A percentile compares a stretch with the other conserved stretches of the same genome.
phyloP scores from a whole-genome alignment of 2,113 vertebrate genomes.

The Thryonomys swinderianus region DNA sequence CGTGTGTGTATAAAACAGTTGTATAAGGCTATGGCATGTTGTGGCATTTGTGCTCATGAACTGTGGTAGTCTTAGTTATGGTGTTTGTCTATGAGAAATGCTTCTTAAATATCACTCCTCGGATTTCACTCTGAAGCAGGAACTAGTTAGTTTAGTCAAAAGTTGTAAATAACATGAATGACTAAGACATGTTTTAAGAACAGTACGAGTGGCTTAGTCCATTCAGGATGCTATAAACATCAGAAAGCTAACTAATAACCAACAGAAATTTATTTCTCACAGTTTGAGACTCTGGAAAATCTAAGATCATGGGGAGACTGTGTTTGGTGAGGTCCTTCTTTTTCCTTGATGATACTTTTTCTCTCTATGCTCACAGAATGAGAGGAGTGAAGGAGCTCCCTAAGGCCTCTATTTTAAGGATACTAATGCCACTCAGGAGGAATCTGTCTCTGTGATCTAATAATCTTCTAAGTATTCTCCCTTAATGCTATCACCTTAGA shows the following conservation, averaged over 20 bases:
- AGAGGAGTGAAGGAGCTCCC: background rate
- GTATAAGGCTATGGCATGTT: fast-evolving
- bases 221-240: background rate
- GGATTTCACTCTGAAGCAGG: background rate
- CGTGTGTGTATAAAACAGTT: too few relatives aligned
- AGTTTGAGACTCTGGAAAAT: background rate
- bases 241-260: background rate
- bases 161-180: background rate
- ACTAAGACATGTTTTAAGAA: background rate
- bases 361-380: background rate
- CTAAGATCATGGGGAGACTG: background rate
- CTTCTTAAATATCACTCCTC: background rate
- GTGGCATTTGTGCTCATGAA: background rate
- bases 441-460: background rate
- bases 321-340: background rate
- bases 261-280: background rate
- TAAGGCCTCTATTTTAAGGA: background rate
- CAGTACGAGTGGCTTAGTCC: background rate
- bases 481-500: background rate
- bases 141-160: background rate
- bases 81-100: background rate
- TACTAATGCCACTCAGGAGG: background rate
- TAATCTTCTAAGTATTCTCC: background rate
- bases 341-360: background rate
- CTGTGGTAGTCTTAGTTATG: background rate